Conservation (phyloP, 23 tunicate genomes). For the Styela plicata region DNA sequence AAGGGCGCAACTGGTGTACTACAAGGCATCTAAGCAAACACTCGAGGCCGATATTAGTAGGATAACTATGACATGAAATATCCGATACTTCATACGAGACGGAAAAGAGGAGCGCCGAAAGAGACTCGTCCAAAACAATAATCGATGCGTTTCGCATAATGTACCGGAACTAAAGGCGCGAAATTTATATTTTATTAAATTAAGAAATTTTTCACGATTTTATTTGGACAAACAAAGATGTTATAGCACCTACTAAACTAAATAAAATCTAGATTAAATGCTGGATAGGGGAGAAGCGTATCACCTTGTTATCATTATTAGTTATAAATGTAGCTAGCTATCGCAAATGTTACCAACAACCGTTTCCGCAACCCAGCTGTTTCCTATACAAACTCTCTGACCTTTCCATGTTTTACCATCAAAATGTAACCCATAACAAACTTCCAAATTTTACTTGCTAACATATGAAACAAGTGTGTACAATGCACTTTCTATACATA, state of each 20-base stretch:
- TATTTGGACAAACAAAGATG: background rate
- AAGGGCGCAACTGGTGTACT: background rate
- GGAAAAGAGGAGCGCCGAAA: background rate
- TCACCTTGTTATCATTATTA: background rate
- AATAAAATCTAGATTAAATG: no score
- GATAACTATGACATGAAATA: background rate
- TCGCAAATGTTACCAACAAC: background rate
- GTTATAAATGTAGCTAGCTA: background rate
- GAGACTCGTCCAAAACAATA: background rate
- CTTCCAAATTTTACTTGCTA: no score
- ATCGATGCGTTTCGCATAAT: background rate
- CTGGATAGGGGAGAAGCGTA: background rate
- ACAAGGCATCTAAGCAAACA: conserved; percentile 24
- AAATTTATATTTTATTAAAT: conserved; percentile 15
- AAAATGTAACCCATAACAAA: no score
- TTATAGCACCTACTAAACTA: background rate
- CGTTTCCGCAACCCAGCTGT: background rate
- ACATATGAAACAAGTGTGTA: no score
- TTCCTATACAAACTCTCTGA: background rate
- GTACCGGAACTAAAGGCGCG: conserved; percentile 26
- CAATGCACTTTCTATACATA: no score
- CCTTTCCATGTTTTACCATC: background rate
- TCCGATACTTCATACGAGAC: conserved; percentile 2
- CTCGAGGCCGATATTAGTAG: background rate
- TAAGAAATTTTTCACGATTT: background rate